Percentiles rank a stretch among this genome's conserved stretches.
Conservation (phyloP, 2,797 vertebrate species). For the Pachyuromys duprasi region DNA sequence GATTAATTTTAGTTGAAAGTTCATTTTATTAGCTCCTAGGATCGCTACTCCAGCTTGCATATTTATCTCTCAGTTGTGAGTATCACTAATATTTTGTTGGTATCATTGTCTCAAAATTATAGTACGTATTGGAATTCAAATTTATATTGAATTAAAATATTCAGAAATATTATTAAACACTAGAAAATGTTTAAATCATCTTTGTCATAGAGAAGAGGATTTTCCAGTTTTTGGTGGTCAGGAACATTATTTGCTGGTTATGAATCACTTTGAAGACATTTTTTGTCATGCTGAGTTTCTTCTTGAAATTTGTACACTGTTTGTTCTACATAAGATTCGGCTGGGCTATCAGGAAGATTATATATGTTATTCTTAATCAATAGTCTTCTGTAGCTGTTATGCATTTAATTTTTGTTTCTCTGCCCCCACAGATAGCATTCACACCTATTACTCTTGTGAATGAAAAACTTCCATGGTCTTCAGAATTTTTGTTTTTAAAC, state of each 20-base stretch:
- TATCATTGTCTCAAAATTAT: conserved; percentile 44
- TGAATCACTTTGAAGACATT: conserved; percentile 32
- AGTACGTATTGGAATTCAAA: background rate
- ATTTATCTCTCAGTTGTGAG: conserved; percentile 30
- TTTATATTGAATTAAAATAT: conserved; percentile 62
- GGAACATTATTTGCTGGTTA: background rate
- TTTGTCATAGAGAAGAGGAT: background rate
- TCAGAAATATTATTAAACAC: conserved; percentile 27
- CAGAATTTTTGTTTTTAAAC: background rate
- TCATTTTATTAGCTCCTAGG: no score
- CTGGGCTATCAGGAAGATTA: background rate
- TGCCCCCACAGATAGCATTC: conserved; percentile 1
- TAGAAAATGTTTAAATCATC: background rate
- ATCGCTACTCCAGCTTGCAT: background rate
- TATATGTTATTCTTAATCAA: background rate
- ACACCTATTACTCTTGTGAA: conserved; percentile 1
- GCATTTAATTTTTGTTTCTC: conserved; percentile 37
- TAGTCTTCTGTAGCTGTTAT: conserved; percentile 37
- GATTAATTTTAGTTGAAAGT: no score
- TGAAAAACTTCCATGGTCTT: background rate
- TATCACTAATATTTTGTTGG: conserved; percentile 27
- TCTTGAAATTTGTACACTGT: background rate
- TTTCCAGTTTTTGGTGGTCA: conserved; percentile 43
- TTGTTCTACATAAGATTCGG: conserved; percentile 37
- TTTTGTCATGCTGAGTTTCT: background rate